Base-by-base conservation (phyloP, 2,797 vertebrate species). In the Parambassis ranga region DNA sequence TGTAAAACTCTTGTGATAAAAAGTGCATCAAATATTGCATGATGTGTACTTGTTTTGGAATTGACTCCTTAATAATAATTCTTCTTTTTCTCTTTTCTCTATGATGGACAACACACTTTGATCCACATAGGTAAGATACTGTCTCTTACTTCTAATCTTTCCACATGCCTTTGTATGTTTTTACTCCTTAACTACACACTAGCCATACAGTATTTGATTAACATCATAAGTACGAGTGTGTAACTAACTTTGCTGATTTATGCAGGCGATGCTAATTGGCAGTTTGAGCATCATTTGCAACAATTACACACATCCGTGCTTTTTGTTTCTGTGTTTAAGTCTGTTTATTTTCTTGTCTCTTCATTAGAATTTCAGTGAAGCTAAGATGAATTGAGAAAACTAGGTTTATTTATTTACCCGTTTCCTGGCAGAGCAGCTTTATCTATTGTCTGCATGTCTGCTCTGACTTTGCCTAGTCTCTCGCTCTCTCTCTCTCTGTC, bases 291-390 rank as follows among this genome's bases (percentile, higher is more conserved):
- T 24, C 3, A 65, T 71, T 77, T 53, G 44, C 37, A 65, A 82
- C 48, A 53, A 16, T 71, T 61, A 71, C 60, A 35, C 26, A 65
- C 51, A 4, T 37, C 18, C 47, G 36, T 39, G 14, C 26, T 43
- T 75, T 73, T 74, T 70, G 46, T 73, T 32, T 75, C 53, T 37
- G 24, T 65, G 13, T 53, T 71, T 53, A 50, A 59, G 63, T 71
- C 56, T 4, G 7, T 68, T 70, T 62, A 27, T 83, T 72, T 55
- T 39, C 58, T 71, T 39, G 14, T 14, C 13, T 74, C 35, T 50
- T 62, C 11, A 42, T 78, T 81, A 43, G 24, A 24, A 77, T 74
- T 75, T 61, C 33, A 57, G 32, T 6, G 33, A 39, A 68, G 53
- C 28, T 15, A 2, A 53, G 15, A 24, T 7, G 22, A 61, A 31